A percentile compares a stretch with the other conserved stretches of the same genome.
phyloP scores from a whole-genome alignment of 1,140 invertebrate genomes.

The Pseudomyrmex dendroicus region DNA sequence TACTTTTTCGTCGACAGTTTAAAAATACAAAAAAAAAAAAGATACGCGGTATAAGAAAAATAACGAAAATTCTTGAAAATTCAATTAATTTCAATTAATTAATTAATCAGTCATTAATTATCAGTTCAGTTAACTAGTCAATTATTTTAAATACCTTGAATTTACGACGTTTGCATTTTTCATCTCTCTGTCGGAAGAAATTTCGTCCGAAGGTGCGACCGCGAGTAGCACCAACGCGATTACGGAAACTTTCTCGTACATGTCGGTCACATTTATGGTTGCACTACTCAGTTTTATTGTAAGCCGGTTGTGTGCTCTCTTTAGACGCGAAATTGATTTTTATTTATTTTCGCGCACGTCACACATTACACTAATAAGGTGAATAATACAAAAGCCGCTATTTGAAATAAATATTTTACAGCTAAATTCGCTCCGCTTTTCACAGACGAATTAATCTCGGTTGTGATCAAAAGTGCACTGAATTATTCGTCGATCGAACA shows the following conservation, averaged over 20 bases:
- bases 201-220: not conserved
- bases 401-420: conserved; percentile 18
- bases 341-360: not conserved
- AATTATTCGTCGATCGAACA: not conserved
- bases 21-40: no score
- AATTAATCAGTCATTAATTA: not conserved
- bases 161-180: not conserved
- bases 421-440: conserved; percentile 22
- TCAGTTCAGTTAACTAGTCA: not conserved
- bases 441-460: conserved; percentile 34
- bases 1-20: conserved; percentile 45
- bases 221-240: not conserved
- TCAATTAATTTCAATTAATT: conserved; percentile 19
- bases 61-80: not conserved
- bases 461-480: conserved; percentile 53
- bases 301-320: not conserved
- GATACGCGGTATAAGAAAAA: no score
- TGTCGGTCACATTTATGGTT: conserved; percentile 11
- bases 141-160: conserved; percentile 24
- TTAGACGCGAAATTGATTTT: conserved; percentile 1
- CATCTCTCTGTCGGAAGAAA: not conserved
- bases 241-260: conserved; percentile 17
- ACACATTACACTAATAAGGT: no score
- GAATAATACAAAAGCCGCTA: not conserved
- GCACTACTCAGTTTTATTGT: not conserved